Percentiles rank a stretch among this genome's conserved stretches.
Evolutionary conservation across 1,140 invertebrate species (phyloP).

Genomic region (Drosophila nigromelanica): DNA sequence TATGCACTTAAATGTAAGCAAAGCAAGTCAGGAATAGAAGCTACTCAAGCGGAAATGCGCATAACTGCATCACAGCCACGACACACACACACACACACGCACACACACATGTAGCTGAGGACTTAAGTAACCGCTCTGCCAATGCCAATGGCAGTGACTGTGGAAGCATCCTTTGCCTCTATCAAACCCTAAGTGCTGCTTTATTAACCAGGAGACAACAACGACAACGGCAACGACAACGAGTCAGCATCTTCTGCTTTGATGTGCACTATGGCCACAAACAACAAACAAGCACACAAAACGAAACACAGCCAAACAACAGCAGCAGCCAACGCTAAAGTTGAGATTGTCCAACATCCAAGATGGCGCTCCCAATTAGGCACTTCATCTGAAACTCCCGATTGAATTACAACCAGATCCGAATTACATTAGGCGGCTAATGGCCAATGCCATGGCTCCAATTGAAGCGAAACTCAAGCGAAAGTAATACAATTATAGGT

Average conservation of each 20-base stretch:
- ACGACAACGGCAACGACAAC: slow-evolving; percentile 21
- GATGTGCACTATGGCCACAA: slow-evolving; percentile 30
- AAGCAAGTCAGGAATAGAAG: slow-evolving; percentile 62
- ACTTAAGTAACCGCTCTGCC: slow-evolving; percentile 57
- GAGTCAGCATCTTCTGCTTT: slow-evolving; percentile 26
- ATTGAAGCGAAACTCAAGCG: slow-evolving; percentile 13
- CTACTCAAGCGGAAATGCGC: slow-evolving; percentile 73
- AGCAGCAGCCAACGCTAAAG: slow-evolving; percentile 8
- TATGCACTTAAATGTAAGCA: slow-evolving; percentile 66
- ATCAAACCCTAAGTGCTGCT: slow-evolving; percentile 70
- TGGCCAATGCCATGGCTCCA: slow-evolving; percentile 41
- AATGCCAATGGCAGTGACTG: slow-evolving; percentile 29
- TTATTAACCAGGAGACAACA: slow-evolving; percentile 66
- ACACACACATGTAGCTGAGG: slow-evolving; percentile 24
- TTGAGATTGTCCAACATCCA: slow-evolving; percentile 12
- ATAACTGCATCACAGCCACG: slow-evolving; percentile 70
- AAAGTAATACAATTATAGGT: slow-evolving; percentile 16
- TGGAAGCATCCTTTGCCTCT: slow-evolving; percentile 29
- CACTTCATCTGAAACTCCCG: slow-evolving; percentile 46
- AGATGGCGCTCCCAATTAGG: slow-evolving; percentile 56
- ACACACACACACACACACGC: slow-evolving; percentile 36
- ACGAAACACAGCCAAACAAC: slow-evolving; percentile 22
- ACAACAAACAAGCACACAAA: slow-evolving; percentile 25
- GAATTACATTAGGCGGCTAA: slow-evolving; percentile 58
- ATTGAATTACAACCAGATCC: slow-evolving; percentile 51